Percentiles rank a stretch among this genome's conserved stretches.
Conservation (phyloP, 1,140 invertebrate genomes). For the Thaumetopoea pityocampa region DNA sequence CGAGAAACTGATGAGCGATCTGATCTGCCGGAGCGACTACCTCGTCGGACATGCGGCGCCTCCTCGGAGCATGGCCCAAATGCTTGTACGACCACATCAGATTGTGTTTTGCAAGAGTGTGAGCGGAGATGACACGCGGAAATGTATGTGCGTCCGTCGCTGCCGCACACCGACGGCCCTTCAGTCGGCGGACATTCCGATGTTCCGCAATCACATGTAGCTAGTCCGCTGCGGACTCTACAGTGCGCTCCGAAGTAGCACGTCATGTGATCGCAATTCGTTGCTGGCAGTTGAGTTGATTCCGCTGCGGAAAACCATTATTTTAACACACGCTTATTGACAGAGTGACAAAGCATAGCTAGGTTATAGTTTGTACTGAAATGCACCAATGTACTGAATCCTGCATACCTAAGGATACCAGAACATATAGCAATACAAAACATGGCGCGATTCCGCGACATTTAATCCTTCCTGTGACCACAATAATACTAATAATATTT, state of each 20-base stretch:
- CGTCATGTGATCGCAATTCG: conserved; percentile 83
- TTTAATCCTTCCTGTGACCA: no score
- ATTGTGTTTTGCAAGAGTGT: conserved; percentile 87
- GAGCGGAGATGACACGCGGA: conserved; percentile 83
- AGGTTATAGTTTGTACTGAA: no score
- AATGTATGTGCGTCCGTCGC: conserved; percentile 86
- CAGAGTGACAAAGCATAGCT: neutral
- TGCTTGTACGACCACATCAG: conserved; percentile 86
- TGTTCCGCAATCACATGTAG: conserved; percentile 82
- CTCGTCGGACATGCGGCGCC: conserved; percentile 57
- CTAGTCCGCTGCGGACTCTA: conserved; percentile 80
- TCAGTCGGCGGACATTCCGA: conserved; percentile 76
- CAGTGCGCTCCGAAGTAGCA: conserved; percentile 91
- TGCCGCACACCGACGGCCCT: conserved; percentile 81
- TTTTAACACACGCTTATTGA: neutral
- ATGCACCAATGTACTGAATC: no score
- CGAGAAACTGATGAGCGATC: conserved; percentile 25
- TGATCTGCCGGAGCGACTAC: conserved; percentile 52
- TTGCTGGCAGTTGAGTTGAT: conserved; percentile 79
- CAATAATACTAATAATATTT: no score
- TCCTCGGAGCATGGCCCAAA: conserved; percentile 81
- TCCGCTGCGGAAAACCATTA: conserved; percentile 75
- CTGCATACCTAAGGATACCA: no score
- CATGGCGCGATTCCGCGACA: no score
- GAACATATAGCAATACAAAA: no score